Percentiles rank a stretch among this genome's conserved stretches.
Evolutionary conservation across 2,113 vertebrate genomes (phyloP).

Genomic region (Lycaon pictus): DNA sequence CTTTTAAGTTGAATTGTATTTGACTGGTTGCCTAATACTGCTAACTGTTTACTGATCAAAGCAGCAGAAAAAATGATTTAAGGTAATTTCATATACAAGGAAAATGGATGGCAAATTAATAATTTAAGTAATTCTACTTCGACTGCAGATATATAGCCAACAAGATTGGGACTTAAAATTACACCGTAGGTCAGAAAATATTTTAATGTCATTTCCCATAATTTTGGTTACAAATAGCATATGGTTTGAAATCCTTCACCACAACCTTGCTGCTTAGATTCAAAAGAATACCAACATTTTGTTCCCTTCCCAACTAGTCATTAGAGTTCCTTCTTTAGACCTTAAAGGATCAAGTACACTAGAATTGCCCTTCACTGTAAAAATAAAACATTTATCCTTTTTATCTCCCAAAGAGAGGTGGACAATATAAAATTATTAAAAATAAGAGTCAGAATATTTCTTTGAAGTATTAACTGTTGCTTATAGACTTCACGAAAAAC

Average conservation of each 20-base stretch:
- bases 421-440: constrained; percentile 38
- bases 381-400: constrained; percentile 48
- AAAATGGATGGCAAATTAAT: constrained; percentile 19
- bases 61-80: neutral
- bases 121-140: constrained; percentile 52
- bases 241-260: constrained; percentile 59
- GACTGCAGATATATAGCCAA: neutral
- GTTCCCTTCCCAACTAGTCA: constrained; percentile 65
- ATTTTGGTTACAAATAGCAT: constrained; percentile 75
- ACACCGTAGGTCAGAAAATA: constrained; percentile 65
- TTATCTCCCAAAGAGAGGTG: neutral
- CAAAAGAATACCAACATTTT: constrained; percentile 74
- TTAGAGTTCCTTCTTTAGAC: constrained; percentile 75
- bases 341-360: constrained; percentile 40
- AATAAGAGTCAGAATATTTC: constrained; percentile 6
- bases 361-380: constrained; percentile 5
- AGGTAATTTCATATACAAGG: neutral
- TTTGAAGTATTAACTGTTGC: constrained; percentile 13
- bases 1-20: constrained; percentile 14
- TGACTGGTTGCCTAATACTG: neutral
- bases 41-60: neutral
- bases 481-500: constrained; percentile 4
- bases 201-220: constrained; percentile 66
- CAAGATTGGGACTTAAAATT: constrained; percentile 54
- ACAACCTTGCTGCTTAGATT: constrained; percentile 68